A percentile compares a stretch with the other conserved stretches of the same genome.
Conservation (phyloP, 2,888 invertebrate species). For the Tridacna gigas region DNA sequence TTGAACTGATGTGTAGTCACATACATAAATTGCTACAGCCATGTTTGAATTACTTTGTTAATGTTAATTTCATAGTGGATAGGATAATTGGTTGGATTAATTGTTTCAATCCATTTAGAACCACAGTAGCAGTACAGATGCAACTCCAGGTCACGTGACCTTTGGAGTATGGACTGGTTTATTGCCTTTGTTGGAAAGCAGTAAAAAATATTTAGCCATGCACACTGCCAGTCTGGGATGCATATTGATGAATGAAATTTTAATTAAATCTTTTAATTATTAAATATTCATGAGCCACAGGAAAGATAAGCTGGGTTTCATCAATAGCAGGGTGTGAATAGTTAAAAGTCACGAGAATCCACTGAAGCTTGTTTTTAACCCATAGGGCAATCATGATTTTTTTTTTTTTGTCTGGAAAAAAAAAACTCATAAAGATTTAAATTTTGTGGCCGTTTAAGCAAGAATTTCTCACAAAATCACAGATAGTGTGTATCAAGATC, state of each 20-base stretch:
- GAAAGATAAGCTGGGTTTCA: constrained; percentile 11
- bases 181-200: constrained; percentile 46
- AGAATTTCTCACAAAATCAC: no score
- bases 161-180: constrained; percentile 38
- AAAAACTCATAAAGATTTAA: no score
- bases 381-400: no score
- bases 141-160: constrained; percentile 34
- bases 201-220: constrained; percentile 21
- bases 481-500: no score
- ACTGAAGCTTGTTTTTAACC: no score
- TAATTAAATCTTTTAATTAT: constrained; percentile 31
- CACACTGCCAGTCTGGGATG: constrained; percentile 7
- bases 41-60: no score
- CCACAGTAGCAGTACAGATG: constrained; percentile 28
- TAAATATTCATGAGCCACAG: constrained; percentile 23
- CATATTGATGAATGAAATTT: constrained; percentile 29
- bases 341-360: background rate
- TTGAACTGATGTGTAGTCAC: no score
- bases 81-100: background rate
- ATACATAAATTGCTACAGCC: no score
- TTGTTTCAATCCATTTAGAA: background rate
- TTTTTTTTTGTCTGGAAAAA: no score
- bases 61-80: no score
- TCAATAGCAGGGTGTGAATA: constrained; percentile 16
- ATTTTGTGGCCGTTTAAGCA: no score